A percentile compares a stretch with the other conserved stretches of the same genome.
Conservation (phyloP, 1,140 invertebrate genomes). For the Lordiphosa stackelbergi region DNA sequence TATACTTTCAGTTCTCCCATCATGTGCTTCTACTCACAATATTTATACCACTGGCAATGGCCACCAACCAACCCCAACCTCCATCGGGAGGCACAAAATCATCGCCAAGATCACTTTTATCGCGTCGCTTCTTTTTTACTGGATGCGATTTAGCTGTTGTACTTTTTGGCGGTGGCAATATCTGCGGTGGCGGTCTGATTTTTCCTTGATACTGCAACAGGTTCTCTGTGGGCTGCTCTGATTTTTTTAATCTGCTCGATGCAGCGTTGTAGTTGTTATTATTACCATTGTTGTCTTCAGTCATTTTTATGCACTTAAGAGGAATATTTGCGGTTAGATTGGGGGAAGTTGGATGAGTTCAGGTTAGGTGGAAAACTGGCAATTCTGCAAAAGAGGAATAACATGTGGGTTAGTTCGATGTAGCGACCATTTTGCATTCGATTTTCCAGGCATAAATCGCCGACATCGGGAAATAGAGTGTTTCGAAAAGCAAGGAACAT, state of each 20-base stretch:
- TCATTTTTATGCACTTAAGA: slow-evolving; percentile 42
- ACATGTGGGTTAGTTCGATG: no score
- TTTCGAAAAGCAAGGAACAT: no score
- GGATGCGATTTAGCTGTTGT: slow-evolving; percentile 3
- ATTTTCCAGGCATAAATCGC: no score
- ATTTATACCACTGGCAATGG: slow-evolving; percentile 67
- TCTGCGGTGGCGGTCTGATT: slow-evolving; percentile 21
- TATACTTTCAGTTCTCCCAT: no score
- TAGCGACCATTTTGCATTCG: no score
- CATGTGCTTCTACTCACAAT: slow-evolving; percentile 50
- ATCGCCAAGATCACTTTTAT: slow-evolving; percentile 75
- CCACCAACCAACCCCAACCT: slow-evolving; percentile 76
- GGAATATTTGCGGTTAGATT: neutral
- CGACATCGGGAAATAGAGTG: no score
- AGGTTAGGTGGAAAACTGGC: no score
- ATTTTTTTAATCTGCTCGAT: slow-evolving; percentile 39
- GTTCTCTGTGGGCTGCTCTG: slow-evolving; percentile 29
- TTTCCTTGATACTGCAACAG: slow-evolving; percentile 20
- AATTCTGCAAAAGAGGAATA: no score
- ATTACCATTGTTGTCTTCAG: slow-evolving; percentile 40
- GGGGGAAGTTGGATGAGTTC: neutral
- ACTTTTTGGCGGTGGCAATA: slow-evolving; percentile 10
- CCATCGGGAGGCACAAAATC: slow-evolving; percentile 74
- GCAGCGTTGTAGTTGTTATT: slow-evolving; percentile 27
- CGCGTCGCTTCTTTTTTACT: slow-evolving; percentile 55